These are phyloP conservation scores for Brachyalestes nurse DNA, from an alignment of 2,797 vertebrate species.

Conservation along the genomic window DNA sequence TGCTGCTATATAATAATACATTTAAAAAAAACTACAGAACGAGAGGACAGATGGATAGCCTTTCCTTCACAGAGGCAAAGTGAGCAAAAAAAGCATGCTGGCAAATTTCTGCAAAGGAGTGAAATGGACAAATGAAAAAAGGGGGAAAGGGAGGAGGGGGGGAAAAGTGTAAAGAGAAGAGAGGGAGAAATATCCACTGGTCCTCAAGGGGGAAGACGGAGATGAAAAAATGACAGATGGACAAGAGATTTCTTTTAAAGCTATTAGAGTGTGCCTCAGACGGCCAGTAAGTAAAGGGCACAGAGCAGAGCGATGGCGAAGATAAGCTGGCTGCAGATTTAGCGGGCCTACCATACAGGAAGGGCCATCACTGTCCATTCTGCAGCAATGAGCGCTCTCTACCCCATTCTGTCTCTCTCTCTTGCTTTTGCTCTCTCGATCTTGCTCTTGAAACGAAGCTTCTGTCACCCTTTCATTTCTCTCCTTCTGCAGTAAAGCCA, in stretches of 20 bases:
- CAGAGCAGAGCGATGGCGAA: constrained; percentile 56
- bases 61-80: constrained; percentile 32
- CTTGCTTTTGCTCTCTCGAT: constrained; percentile 43
- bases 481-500: neutral
- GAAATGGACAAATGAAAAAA: constrained; percentile 49
- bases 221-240: constrained; percentile 72
- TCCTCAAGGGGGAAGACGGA: constrained; percentile 63
- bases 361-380: constrained; percentile 44
- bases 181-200: constrained; percentile 56
- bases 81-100: constrained; percentile 29
- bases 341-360: constrained; percentile 54
- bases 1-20: constrained; percentile 15
- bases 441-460: neutral
- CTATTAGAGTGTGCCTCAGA: constrained; percentile 65
- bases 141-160: neutral
- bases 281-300: constrained; percentile 72
- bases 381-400: constrained; percentile 20
- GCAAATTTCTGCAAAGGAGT: constrained; percentile 40
- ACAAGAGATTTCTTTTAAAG: constrained; percentile 68
- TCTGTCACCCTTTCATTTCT: neutral
- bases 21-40: constrained; percentile 6
- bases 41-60: constrained; percentile 29
- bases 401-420: neutral
- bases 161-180: constrained; percentile 24
- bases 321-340: constrained; percentile 60